Evolutionary conservation across 37 sponge, comb jelly and placozoan species (phyloP).

Genomic region (Cliona cf. orientalis): DNA sequence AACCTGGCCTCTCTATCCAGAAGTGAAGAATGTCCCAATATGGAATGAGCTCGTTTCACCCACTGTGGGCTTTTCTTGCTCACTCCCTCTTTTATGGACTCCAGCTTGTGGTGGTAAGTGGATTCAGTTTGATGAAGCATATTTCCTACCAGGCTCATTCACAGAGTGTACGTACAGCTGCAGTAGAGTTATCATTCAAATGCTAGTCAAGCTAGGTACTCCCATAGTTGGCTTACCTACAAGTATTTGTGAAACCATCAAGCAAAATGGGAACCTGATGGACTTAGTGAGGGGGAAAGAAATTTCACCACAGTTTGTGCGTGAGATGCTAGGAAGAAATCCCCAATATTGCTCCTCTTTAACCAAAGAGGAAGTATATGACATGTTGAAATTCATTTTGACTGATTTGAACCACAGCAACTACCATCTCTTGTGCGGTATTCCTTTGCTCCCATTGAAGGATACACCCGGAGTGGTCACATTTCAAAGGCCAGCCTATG

Average conservation of each 20-base stretch:
- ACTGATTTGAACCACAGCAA: slow-evolving; percentile 5
- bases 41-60: slow-evolving; percentile 52
- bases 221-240: slow-evolving; percentile 49
- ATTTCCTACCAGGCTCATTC: slow-evolving; percentile 21
- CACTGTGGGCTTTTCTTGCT: neutral
- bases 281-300: neutral
- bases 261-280: neutral
- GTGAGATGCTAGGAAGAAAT: slow-evolving; percentile 2
- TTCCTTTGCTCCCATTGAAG: slow-evolving; percentile 45
- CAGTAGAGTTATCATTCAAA: slow-evolving; percentile 19
- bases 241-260: slow-evolving; percentile 22
- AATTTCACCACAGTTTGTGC: slow-evolving; percentile 29
- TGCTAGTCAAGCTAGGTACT: slow-evolving; percentile 4
- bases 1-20: slow-evolving; percentile 49
- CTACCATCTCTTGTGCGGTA: neutral
- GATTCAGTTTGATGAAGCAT: slow-evolving; percentile 37
- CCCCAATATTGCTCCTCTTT: neutral
- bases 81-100: slow-evolving; percentile 35
- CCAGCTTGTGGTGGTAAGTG: slow-evolving; percentile 56
- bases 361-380: neutral
- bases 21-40: slow-evolving; percentile 12
- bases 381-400: slow-evolving; percentile 38
- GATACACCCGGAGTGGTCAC: neutral
- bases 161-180: too few species aligned
- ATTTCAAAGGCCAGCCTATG: neutral